Percentiles rank a stretch among this genome's conserved stretches.
Conservation (phyloP, 2,888 invertebrate genomes). For the Cryptocheilus praepositus region DNA sequence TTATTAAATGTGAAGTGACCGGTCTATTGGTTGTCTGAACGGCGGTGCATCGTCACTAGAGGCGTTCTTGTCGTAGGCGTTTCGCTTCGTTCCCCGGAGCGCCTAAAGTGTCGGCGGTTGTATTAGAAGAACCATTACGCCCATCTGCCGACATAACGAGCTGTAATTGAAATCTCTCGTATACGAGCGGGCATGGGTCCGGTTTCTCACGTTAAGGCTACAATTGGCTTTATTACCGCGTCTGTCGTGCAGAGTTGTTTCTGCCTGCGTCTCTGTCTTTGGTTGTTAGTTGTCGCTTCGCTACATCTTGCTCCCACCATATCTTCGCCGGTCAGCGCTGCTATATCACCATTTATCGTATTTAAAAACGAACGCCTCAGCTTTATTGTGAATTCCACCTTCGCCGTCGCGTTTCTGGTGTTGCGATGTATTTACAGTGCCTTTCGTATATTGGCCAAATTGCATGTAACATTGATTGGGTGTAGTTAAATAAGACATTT, state of each 20-base stretch:
- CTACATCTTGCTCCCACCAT: too few species aligned
- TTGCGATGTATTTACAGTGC: too few species aligned
- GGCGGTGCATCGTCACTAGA: slow-evolving; percentile 14
- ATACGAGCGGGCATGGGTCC: slow-evolving; percentile 51
- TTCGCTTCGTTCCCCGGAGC: slow-evolving; percentile 39
- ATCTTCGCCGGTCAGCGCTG: neutral
- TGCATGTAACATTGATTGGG: too few species aligned
- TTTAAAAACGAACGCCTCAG: too few species aligned
- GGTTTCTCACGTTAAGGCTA: slow-evolving; percentile 68
- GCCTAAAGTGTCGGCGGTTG: slow-evolving; percentile 57
- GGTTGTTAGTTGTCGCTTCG: too few species aligned
- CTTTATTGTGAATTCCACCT: neutral
- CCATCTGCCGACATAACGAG: slow-evolving; percentile 73
- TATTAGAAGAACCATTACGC: slow-evolving; percentile 65
- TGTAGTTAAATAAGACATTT: too few species aligned
- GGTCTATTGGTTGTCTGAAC: neutral
- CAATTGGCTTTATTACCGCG: slow-evolving; percentile 70
- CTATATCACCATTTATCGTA: too few species aligned
- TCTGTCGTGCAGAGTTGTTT: slow-evolving; percentile 49
- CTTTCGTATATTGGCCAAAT: too few species aligned
- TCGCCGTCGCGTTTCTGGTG: too few species aligned
- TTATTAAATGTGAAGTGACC: neutral
- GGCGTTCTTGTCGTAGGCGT: slow-evolving; percentile 37
- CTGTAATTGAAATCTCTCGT: slow-evolving; percentile 73
- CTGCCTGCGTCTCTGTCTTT: neutral